Evolutionary conservation across 2,888 invertebrate species (phyloP).

Genomic region (Troides aeacus): DNA sequence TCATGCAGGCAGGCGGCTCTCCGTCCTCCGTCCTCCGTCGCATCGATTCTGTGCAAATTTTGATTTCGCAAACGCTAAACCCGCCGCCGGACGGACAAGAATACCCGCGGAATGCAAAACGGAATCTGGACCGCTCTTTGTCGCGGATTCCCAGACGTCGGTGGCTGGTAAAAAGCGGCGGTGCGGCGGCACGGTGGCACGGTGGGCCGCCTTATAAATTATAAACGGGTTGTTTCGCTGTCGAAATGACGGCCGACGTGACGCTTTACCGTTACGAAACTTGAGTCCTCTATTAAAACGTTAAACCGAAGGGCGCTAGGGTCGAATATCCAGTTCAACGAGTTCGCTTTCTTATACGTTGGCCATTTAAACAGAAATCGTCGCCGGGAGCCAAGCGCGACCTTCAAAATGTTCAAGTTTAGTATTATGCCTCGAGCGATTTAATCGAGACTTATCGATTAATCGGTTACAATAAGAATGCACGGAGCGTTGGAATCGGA

Average conservation of each 20-base stretch:
- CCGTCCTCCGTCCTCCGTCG: conserved; percentile 44
- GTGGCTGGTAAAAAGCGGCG: conserved; percentile 71
- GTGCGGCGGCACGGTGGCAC: conserved; percentile 43
- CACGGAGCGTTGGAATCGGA: conserved; percentile 32
- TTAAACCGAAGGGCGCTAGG: conserved; percentile 65
- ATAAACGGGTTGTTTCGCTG: conserved; percentile 50
- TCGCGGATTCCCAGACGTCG: conserved; percentile 77
- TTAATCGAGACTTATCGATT: conserved; percentile 7
- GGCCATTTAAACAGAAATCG: conserved; percentile 55
- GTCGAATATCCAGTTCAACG: conserved; percentile 55
- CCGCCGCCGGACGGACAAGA: conserved; percentile 57
- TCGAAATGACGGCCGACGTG: conserved; percentile 64
- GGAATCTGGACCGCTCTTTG: conserved; percentile 73
- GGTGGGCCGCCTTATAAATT: conserved; percentile 61
- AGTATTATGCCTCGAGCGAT: conserved; percentile 36
- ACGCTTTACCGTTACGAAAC: conserved; percentile 67
- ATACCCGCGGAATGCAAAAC: conserved; percentile 72
- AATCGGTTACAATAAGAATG: conserved; percentile 33
- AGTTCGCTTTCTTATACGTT: conserved; percentile 49
- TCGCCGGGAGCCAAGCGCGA: conserved; percentile 40
- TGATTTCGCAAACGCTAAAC: conserved; percentile 57
- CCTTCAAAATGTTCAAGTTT: conserved; percentile 43
- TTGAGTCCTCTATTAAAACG: conserved; percentile 43
- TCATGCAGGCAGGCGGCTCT: conserved; percentile 33
- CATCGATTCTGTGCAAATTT: conserved; percentile 57